These are phyloP conservation scores for Varecia variegata DNA, from an alignment of 2,797 vertebrate species.

Conservation along the genomic window DNA sequence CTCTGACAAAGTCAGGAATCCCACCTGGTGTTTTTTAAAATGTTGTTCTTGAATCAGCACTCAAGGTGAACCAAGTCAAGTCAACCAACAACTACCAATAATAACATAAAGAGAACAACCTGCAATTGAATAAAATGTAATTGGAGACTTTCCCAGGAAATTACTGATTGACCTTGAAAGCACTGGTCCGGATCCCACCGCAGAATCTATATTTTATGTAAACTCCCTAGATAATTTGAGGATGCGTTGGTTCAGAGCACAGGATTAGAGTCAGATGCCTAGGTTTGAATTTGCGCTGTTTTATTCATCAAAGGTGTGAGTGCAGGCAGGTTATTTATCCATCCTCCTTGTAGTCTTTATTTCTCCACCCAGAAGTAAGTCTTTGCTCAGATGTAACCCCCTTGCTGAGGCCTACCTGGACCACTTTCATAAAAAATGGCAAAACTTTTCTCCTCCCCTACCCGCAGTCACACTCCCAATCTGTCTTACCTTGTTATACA, in stretches of 20 bases:
- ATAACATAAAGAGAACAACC: not conserved
- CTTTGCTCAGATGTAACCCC: not conserved
- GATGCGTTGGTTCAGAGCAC: not conserved
- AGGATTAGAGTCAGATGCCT: not conserved
- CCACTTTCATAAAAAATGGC: not conserved
- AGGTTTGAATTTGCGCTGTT: not conserved
- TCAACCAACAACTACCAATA: not conserved
- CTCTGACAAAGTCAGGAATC: conserved; percentile 45
- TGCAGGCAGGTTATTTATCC: not conserved
- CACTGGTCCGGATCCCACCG: not conserved
- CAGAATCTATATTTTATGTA: not conserved
- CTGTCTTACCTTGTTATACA: not conserved
- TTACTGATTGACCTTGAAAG: not conserved
- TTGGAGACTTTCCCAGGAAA: not conserved
- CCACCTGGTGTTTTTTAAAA: conserved; percentile 54
- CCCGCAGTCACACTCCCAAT: not conserved
- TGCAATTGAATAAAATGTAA: not conserved
- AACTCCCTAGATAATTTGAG: not conserved
- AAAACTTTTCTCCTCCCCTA: not conserved
- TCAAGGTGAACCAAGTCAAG: not conserved
- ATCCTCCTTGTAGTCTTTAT: not conserved
- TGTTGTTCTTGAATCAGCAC: not conserved
- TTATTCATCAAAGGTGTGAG: not conserved
- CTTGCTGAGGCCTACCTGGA: not conserved
- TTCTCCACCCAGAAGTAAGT: not conserved